Evolutionary conservation across 2,797 vertebrate species (phyloP).

Genomic region (Vultur gryphus): DNA sequence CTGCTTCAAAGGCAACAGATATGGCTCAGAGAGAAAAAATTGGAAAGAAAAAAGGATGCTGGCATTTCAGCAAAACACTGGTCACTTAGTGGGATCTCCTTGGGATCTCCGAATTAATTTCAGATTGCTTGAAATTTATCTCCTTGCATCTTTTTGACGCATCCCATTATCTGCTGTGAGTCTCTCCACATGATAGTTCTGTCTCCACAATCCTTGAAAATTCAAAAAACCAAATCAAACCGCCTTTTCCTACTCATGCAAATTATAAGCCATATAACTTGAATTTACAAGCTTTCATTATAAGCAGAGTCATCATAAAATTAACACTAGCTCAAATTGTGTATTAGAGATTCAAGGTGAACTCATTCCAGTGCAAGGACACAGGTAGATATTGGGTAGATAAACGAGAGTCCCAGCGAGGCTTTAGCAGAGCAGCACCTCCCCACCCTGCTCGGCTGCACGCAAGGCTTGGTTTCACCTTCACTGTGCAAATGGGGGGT

Average conservation of each 20-base stretch:
- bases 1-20: conserved; percentile 61
- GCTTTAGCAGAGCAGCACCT: background rate
- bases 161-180: background rate
- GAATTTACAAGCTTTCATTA: background rate
- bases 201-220: background rate
- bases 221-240: background rate
- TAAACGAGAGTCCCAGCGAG: background rate
- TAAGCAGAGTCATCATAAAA: background rate
- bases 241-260: background rate
- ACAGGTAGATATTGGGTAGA: background rate
- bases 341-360: background rate
- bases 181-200: background rate
- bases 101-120: background rate
- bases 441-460: fast-evolving
- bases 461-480: background rate
- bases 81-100: background rate
- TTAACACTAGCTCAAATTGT: background rate
- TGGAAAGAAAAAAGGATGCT: background rate
- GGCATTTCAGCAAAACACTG: conserved; percentile 14
- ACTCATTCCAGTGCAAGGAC: background rate
- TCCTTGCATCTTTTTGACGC: background rate
- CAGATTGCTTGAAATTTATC: conserved; percentile 1
- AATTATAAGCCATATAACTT: background rate
- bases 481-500: fast-evolving
- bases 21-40: conserved; percentile 17